Percentiles rank a stretch among this genome's conserved stretches.
Evolutionary conservation across 1,140 invertebrate genomes (phyloP).

Genomic region (Trichonephila clavipes): DNA sequence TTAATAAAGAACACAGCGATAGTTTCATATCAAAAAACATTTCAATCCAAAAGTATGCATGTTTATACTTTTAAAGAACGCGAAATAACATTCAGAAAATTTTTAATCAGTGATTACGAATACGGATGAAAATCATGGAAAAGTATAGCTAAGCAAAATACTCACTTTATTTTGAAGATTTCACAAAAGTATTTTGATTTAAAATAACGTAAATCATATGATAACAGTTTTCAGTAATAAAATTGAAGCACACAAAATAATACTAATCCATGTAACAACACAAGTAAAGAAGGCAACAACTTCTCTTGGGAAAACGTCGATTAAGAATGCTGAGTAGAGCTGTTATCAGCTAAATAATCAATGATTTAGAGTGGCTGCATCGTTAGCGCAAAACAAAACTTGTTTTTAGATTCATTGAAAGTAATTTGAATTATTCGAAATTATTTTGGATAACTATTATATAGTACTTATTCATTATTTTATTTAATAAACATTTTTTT

Average conservation of each 20-base stretch:
- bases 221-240: background rate
- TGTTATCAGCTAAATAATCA: background rate
- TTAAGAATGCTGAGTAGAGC: background rate
- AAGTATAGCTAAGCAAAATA: background rate
- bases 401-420: background rate
- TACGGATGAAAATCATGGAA: no score
- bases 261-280: background rate
- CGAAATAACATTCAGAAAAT: no score
- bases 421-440: background rate
- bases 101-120: no score
- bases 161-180: background rate
- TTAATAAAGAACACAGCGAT: no score
- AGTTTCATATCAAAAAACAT: no score
- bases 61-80: no score
- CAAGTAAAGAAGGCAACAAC: background rate
- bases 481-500: no score
- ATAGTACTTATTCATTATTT: no score
- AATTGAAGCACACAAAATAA: no score
- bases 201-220: background rate
- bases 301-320: constrained; percentile 7
- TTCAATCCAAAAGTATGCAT: no score
- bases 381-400: background rate
- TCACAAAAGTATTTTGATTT: background rate
- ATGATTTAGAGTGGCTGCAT: background rate
- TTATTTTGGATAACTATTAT: background rate